phyloP scores from a whole-genome alignment of 64 coral and sea anemone genomes.

The Cladopsammia gracilis region DNA sequence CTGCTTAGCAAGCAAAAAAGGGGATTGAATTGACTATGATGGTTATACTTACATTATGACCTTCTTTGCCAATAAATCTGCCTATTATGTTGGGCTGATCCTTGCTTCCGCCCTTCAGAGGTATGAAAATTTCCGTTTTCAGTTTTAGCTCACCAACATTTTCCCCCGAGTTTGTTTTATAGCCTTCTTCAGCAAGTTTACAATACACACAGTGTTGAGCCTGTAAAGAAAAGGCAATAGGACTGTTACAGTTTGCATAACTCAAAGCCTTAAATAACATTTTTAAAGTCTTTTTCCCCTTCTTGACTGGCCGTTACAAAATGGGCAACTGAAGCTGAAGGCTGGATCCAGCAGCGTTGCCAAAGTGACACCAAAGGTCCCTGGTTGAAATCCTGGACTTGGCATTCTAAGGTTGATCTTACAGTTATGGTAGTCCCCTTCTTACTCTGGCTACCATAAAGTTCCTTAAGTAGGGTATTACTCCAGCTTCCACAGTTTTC shows the following conservation, averaged over 20 bases:
- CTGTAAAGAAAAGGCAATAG: neutral
- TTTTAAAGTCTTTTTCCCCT: neutral
- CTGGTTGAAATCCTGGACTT: too few species aligned
- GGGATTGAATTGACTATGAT: neutral
- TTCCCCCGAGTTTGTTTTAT: slow-evolving; percentile 63
- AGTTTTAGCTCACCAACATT: slow-evolving; percentile 65
- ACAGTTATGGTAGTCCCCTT: too few species aligned
- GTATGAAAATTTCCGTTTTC: slow-evolving; percentile 65
- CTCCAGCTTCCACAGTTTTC: too few species aligned
- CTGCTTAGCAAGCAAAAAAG: neutral
- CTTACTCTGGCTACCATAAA: too few species aligned
- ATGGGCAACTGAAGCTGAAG: too few species aligned
- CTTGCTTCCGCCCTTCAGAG: slow-evolving; percentile 56
- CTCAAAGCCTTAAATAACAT: neutral
- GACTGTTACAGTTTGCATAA: neutral
- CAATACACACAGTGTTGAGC: slow-evolving; percentile 83
- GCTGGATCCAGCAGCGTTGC: too few species aligned
- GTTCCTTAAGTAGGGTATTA: too few species aligned
- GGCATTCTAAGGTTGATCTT: too few species aligned
- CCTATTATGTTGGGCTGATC: slow-evolving; percentile 74
- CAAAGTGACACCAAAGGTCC: too few species aligned
- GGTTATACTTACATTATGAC: slow-evolving; percentile 63
- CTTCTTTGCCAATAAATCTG: slow-evolving; percentile 76
- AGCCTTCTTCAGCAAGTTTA: slow-evolving; percentile 79
- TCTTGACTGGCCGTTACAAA: too few species aligned